Evolutionary conservation across 2,113 vertebrate genomes (phyloP).

Genomic region (Carassius auratus): DNA sequence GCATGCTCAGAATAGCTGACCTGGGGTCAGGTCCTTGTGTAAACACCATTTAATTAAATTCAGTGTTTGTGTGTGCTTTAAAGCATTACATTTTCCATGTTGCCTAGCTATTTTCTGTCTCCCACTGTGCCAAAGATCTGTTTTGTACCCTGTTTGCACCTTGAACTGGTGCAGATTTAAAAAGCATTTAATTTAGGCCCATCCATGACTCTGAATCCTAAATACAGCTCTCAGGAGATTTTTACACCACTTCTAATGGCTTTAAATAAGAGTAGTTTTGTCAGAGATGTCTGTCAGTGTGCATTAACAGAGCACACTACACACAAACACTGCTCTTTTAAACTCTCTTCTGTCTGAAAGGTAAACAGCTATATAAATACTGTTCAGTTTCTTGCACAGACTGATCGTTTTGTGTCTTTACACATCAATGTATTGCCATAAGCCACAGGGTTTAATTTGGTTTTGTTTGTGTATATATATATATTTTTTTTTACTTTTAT

Average conservation of each 20-base stretch:
- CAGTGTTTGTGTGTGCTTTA: not conserved
- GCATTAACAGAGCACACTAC: not conserved
- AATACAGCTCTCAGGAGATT: not conserved
- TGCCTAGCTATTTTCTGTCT: not conserved
- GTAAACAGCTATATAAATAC: too few species aligned
- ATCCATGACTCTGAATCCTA: not conserved
- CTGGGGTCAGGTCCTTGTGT: slow-evolving; percentile 3
- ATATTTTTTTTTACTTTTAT: too few species aligned
- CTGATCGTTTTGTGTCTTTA: too few species aligned
- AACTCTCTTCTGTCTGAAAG: not conserved
- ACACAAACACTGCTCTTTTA: not conserved
- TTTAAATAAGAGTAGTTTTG: not conserved
- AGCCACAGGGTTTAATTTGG: too few species aligned
- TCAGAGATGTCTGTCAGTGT: not conserved
- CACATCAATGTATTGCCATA: too few species aligned
- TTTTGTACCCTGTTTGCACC: not conserved
- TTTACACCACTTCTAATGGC: not conserved
- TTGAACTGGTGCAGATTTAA: not conserved
- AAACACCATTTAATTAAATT: slow-evolving; percentile 10
- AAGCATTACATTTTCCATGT: not conserved
- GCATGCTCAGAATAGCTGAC: not conserved
- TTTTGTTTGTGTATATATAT: too few species aligned
- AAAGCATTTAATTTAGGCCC: not conserved
- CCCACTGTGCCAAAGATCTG: not conserved
- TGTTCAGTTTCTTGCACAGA: too few species aligned